Percentiles rank a stretch among this genome's conserved stretches.
These are phyloP conservation scores for Bathynomus jamesi DNA, from an alignment of 1,140 invertebrate genomes.

Conservation along the genomic window DNA sequence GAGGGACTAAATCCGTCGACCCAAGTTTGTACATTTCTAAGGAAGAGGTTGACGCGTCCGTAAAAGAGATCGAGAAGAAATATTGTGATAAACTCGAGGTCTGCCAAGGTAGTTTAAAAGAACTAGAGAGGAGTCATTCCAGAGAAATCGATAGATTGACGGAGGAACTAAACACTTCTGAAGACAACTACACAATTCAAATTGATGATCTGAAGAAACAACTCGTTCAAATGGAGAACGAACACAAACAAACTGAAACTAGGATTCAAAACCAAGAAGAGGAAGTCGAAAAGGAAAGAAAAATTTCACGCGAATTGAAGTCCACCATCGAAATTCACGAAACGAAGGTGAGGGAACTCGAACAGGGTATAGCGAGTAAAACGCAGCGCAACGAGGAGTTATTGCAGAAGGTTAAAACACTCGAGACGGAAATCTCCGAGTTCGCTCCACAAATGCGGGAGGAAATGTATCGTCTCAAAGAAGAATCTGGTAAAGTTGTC, in stretches of 20 bases:
- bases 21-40: not conserved
- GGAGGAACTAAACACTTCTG: not conserved
- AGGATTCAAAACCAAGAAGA: constrained; percentile 14
- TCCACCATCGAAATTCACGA: too few relatives aligned
- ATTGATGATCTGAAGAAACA: not conserved
- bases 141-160: constrained; percentile 17
- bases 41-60: not conserved
- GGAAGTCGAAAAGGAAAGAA: too few relatives aligned
- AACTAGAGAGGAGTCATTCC: constrained; percentile 10
- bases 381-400: too few relatives aligned
- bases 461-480: constrained; percentile 32
- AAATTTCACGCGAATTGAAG: too few relatives aligned
- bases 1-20: too few relatives aligned
- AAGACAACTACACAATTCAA: not conserved
- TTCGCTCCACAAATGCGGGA: not conserved
- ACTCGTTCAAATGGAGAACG: constrained; percentile 13
- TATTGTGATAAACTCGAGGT: constrained; percentile 24
- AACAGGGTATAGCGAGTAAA: too few relatives aligned
- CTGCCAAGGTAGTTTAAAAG: constrained; percentile 8
- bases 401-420: not conserved
- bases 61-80: constrained; percentile 15
- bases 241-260: constrained; percentile 38
- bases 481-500: constrained; percentile 25
- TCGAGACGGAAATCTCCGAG: not conserved
- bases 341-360: too few relatives aligned